phyloP scores from a whole-genome alignment of 2,888 invertebrate species.

The Drosophila testacea region DNA sequence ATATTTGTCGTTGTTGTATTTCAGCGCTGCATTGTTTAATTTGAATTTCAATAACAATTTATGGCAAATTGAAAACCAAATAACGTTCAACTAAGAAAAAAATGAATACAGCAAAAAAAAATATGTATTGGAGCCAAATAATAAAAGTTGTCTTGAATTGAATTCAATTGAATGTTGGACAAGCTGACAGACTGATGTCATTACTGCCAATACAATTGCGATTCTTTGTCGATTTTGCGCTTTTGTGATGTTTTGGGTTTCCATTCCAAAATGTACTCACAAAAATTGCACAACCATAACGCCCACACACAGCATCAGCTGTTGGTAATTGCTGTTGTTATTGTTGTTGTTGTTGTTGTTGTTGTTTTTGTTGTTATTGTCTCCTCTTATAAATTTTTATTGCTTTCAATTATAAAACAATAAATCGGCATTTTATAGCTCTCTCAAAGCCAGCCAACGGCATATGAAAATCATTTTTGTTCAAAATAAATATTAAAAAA shows the following conservation, averaged over 20 bases:
- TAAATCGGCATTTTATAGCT: slow-evolving; percentile 67
- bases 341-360: slow-evolving; percentile 5
- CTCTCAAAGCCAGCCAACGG: slow-evolving; percentile 25
- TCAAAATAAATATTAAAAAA: slow-evolving; percentile 15
- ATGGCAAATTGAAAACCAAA: slow-evolving; percentile 64
- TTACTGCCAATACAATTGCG: slow-evolving; percentile 46
- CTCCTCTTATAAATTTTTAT: slow-evolving; percentile 55
- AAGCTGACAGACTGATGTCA: slow-evolving; percentile 68
- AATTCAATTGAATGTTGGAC: slow-evolving; percentile 65
- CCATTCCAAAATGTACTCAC: neutral
- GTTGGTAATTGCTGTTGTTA: slow-evolving; percentile 18
- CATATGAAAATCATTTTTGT: slow-evolving; percentile 31
- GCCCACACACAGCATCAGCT: slow-evolving; percentile 36
- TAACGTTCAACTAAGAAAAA: slow-evolving; percentile 15
- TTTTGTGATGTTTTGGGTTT: slow-evolving; percentile 19
- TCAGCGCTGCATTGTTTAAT: slow-evolving; percentile 32
- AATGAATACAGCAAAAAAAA: neutral
- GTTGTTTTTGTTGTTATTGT: slow-evolving; percentile 17
- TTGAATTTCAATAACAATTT: slow-evolving; percentile 56
- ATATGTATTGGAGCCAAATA: slow-evolving; percentile 15
- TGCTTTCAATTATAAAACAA: slow-evolving; percentile 76
- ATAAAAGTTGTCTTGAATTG: slow-evolving; percentile 54
- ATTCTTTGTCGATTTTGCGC: slow-evolving; percentile 23
- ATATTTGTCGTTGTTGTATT: slow-evolving; percentile 17
- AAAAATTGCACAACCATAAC: slow-evolving; percentile 31